Conservation (phyloP, 2,888 invertebrate species). For the Orchestes rusci region DNA sequence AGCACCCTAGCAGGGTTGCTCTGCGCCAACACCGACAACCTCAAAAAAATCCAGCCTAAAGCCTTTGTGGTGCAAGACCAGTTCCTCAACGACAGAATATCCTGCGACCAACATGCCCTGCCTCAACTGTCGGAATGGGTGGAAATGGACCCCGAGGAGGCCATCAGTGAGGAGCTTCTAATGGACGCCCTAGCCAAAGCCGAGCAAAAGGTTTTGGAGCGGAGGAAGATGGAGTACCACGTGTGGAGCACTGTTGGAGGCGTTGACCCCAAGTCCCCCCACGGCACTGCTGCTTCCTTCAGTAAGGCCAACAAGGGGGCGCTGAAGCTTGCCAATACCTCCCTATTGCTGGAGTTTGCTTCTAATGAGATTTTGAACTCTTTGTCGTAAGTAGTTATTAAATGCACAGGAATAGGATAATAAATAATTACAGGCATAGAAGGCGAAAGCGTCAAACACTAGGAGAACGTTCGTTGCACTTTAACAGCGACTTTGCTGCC, state of each 20-base stretch:
- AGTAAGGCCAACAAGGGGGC: constrained; percentile 84
- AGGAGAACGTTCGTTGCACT: constrained; percentile 53
- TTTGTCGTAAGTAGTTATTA: constrained; percentile 38
- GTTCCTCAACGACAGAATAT: constrained; percentile 69
- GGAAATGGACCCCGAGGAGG: constrained; percentile 57
- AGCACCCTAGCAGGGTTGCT: constrained; percentile 72
- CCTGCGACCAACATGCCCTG: constrained; percentile 63
- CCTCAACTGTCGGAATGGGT: constrained; percentile 67
- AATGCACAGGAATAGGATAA: not conserved
- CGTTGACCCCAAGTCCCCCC: constrained; percentile 78
- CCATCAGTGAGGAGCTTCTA: constrained; percentile 63
- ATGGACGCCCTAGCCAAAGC: constrained; percentile 72
- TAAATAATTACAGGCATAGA: constrained; percentile 30
- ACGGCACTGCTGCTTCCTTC: constrained; percentile 83
- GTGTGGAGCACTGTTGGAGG: constrained; percentile 72
- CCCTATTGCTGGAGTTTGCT: constrained; percentile 77
- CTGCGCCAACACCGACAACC: constrained; percentile 65
- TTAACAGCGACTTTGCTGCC: constrained; percentile 64
- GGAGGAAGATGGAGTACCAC: constrained; percentile 74
- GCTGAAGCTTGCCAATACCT: constrained; percentile 75
- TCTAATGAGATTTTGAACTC: constrained; percentile 79
- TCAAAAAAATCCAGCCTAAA: constrained; percentile 72
- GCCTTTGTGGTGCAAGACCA: constrained; percentile 80
- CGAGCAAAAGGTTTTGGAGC: constrained; percentile 64
- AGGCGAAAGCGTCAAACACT: constrained; percentile 70